These are phyloP conservation scores for Leptopilina drosophilae DNA, from an alignment of 2,888 invertebrate genomes.

Conservation along the genomic window DNA sequence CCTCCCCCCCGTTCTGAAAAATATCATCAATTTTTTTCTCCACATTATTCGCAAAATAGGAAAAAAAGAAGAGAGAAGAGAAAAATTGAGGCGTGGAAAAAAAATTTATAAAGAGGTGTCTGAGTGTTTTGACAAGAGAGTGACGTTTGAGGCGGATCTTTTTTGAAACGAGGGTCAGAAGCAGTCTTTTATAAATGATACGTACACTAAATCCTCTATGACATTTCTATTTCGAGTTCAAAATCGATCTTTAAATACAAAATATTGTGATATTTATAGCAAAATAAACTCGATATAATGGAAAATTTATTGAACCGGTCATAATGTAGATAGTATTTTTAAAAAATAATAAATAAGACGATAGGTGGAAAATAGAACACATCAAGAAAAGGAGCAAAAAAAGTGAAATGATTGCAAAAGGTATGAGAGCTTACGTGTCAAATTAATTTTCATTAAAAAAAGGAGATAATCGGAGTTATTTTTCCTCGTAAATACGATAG, in stretches of 20 bases:
- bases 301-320: too few relatives aligned
- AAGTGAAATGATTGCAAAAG: too few relatives aligned
- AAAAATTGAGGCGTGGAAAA: not conserved
- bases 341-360: too few relatives aligned
- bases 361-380: too few relatives aligned
- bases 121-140: conserved; percentile 25
- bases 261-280: not conserved
- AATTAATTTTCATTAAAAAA: too few relatives aligned
- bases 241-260: not conserved
- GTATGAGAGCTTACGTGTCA: too few relatives aligned
- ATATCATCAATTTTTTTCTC: not conserved
- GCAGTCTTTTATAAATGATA: conserved; percentile 26
- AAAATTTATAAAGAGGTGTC: conserved; percentile 17
- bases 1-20: too few relatives aligned
- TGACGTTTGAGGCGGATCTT: conserved; percentile 34
- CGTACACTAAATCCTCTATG: conserved; percentile 21
- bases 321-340: too few relatives aligned
- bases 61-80: not conserved
- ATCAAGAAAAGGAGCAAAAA: too few relatives aligned
- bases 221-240: conserved; percentile 14
- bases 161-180: conserved; percentile 25
- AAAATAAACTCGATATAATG: not conserved
- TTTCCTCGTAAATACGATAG: too few relatives aligned
- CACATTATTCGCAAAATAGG: not conserved
- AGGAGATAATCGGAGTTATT: too few relatives aligned